These are phyloP conservation scores for Nycticebus coucang DNA, from an alignment of 2,113 vertebrate genomes.

Conservation along the genomic window DNA sequence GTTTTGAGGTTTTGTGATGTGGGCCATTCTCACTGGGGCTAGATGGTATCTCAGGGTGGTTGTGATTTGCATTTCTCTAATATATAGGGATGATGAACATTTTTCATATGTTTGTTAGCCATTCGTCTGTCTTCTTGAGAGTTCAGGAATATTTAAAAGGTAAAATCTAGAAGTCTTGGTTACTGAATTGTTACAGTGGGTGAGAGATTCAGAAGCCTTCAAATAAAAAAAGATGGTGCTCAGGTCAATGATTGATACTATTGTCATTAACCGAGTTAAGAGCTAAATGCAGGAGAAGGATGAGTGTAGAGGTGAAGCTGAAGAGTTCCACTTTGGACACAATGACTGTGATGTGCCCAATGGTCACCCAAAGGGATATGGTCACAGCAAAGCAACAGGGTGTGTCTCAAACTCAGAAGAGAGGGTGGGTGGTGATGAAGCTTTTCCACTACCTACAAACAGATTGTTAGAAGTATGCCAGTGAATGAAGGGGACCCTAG, in stretches of 20 bases:
- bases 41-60: too few relatives aligned
- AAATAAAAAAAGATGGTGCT: background rate
- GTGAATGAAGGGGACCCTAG: background rate
- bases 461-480: background rate
- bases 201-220: background rate
- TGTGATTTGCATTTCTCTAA: too few relatives aligned
- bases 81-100: too few relatives aligned
- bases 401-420: background rate
- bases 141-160: background rate
- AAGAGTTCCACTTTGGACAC: background rate
- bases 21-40: too few relatives aligned
- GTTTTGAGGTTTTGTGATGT: too few relatives aligned
- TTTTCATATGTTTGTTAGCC: too few relatives aligned
- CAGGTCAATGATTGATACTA: background rate
- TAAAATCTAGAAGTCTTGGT: background rate
- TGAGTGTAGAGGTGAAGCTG: background rate
- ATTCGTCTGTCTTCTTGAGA: too few relatives aligned
- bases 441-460: fast-evolving
- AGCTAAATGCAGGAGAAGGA: background rate
- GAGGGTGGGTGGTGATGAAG: background rate
- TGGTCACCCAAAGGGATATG: background rate
- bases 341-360: background rate
- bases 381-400: background rate
- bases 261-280: background rate
- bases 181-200: background rate